These are phyloP conservation scores for Ornithorhynchus anatinus DNA, from an alignment of 2,113 vertebrate species.

Conservation along the genomic window DNA sequence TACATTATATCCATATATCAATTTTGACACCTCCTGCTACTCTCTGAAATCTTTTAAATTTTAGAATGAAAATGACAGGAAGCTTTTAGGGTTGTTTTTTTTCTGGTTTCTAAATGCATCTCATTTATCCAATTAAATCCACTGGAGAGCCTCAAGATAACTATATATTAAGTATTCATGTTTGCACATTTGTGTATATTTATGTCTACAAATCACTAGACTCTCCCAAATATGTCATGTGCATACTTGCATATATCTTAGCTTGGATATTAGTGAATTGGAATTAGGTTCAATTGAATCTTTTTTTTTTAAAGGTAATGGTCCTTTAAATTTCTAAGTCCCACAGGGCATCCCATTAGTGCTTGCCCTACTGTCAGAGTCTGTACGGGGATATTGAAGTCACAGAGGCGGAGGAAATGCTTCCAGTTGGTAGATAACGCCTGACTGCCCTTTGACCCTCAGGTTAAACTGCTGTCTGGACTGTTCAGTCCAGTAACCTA, in stretches of 20 bases:
- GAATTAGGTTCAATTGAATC: conserved; percentile 8
- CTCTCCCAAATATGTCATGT: background rate
- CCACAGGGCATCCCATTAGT: conserved; percentile 46
- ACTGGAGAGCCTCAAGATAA: conserved; percentile 1
- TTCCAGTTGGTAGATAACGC: conserved; percentile 78
- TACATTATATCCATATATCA: too few relatives aligned
- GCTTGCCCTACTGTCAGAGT: conserved; percentile 42
- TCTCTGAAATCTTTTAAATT: conserved; percentile 51
- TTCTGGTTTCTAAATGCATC: conserved; percentile 51
- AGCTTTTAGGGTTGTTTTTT: too few relatives aligned
- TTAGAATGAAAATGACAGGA: conserved; percentile 51
- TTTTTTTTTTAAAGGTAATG: conserved; percentile 6
- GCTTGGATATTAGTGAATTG: conserved; percentile 35
- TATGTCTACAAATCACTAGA: background rate
- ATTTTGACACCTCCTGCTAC: conserved; percentile 47
- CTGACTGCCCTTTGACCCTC: conserved; percentile 86
- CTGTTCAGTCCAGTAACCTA: conserved; percentile 70
- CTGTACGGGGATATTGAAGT: conserved; percentile 31
- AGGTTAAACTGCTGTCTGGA: conserved; percentile 83
- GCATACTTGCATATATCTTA: background rate
- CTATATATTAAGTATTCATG: background rate
- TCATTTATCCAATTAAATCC: conserved; percentile 40
- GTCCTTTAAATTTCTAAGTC: conserved; percentile 48
- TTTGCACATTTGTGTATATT: background rate
- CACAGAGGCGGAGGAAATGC: conserved; percentile 61